Percentiles rank a stretch among this genome's conserved stretches.
Evolutionary conservation across 2,113 vertebrate genomes (phyloP).

Genomic region (Spermophilus dauricus): DNA sequence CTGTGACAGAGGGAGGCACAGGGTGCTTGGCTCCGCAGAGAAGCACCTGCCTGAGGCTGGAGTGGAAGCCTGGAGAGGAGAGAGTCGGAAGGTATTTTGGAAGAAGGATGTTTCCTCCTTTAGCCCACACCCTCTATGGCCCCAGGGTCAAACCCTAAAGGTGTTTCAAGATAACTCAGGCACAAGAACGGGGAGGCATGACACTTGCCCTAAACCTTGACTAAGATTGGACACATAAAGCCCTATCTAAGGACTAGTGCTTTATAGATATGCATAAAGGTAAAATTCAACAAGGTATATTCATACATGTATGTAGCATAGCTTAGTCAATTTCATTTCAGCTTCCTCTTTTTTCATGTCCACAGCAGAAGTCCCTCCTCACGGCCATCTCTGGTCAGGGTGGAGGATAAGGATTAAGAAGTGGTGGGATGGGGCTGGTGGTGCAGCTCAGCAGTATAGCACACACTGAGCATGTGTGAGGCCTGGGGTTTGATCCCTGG

Average conservation of each 20-base stretch:
- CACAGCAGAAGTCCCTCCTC: not conserved
- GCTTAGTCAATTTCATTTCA: too few relatives aligned
- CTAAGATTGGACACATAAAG: not conserved
- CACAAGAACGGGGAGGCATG: not conserved
- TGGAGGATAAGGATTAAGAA: not conserved
- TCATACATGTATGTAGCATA: too few relatives aligned
- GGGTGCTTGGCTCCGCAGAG: accelerated
- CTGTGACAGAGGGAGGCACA: not conserved
- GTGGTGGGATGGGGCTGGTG: not conserved
- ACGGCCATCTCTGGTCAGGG: not conserved
- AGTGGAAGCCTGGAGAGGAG: not conserved
- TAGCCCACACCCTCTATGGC: not conserved
- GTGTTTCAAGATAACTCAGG: not conserved
- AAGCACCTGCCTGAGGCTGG: not conserved
- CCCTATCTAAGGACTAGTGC: not conserved
- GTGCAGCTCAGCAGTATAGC: not conserved
- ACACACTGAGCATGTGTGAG: not conserved
- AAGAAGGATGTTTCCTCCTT: not conserved
- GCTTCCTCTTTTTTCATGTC: not conserved
- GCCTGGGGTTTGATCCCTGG: not conserved
- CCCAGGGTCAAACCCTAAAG: not conserved
- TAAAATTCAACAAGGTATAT: too few relatives aligned
- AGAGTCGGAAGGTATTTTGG: not conserved
- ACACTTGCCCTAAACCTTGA: not conserved
- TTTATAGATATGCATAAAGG: too few relatives aligned